Evolutionary conservation across 2,888 invertebrate species (phyloP).

Genomic region (Agriopis aurantiaria): DNA sequence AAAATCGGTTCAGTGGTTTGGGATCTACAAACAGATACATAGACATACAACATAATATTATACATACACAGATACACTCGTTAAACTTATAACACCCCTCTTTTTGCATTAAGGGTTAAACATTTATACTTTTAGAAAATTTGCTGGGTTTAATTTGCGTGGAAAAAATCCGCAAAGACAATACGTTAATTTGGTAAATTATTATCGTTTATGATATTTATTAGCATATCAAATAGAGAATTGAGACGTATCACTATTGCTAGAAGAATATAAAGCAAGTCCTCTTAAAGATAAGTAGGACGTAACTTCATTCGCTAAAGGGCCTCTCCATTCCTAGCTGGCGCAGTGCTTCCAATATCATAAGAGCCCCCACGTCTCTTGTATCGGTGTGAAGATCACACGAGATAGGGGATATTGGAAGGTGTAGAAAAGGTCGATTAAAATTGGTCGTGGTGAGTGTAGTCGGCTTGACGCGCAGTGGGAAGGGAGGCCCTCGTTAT

Average conservation of each 20-base stretch:
- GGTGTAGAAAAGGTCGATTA: conserved; percentile 69
- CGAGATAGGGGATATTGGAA: conserved; percentile 70
- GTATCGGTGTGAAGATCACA: conserved; percentile 68
- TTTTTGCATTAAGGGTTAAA: too few relatives aligned
- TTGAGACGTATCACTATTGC: conserved; percentile 74
- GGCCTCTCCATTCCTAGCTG: conserved; percentile 79
- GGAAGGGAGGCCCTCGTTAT: conserved; percentile 84
- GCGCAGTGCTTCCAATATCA: conserved; percentile 73
- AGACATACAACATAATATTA: too few relatives aligned
- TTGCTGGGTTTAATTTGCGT: too few relatives aligned
- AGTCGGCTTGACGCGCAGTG: conserved; percentile 81
- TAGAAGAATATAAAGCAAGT: conserved; percentile 82
- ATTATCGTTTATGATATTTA: conserved; percentile 53
- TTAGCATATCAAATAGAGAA: conserved; percentile 70
- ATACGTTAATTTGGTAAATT: too few relatives aligned
- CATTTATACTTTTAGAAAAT: too few relatives aligned
- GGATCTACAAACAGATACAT: too few relatives aligned
- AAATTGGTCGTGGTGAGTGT: conserved; percentile 70
- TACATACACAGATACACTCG: too few relatives aligned
- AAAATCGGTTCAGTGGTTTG: too few relatives aligned
- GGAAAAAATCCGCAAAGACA: too few relatives aligned
- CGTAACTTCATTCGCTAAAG: conserved; percentile 85
- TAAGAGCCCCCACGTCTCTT: conserved; percentile 67
- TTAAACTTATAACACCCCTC: too few relatives aligned
- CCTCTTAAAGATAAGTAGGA: conserved; percentile 84